Evolutionary conservation across 1,140 invertebrate species (phyloP).

Genomic region (Drosophila funebris): DNA sequence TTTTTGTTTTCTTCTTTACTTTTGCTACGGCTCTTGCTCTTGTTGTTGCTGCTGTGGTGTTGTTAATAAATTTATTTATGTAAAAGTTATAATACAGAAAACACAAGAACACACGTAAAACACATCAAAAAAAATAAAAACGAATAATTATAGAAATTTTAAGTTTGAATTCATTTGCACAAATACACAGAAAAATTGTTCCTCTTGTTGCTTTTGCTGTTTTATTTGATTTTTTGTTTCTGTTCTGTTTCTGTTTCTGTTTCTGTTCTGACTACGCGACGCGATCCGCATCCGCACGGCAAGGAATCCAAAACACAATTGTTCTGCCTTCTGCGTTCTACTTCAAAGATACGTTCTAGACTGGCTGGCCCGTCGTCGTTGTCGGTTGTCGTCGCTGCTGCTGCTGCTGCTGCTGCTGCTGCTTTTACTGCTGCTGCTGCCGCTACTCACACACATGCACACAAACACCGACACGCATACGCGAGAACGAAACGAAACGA

Average conservation of each 20-base stretch:
- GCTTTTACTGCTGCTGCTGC: constrained; percentile 21
- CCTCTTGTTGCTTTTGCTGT: constrained; percentile 17
- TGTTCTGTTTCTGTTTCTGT: constrained; percentile 16
- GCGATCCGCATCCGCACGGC: constrained; percentile 79
- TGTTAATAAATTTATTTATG: constrained; percentile 13
- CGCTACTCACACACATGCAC: constrained; percentile 32
- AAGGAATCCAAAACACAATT: constrained; percentile 83
- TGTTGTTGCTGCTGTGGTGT: constrained; percentile 13
- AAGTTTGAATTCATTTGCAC: constrained; percentile 33
- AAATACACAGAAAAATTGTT: constrained; percentile 36
- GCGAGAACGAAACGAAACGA: constrained; percentile 40
- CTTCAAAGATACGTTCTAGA: constrained; percentile 81
- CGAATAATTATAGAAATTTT: constrained; percentile 7
- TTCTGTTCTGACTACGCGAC: constrained; percentile 57
- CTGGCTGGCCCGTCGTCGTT: constrained; percentile 53
- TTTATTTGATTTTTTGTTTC: constrained; percentile 18
- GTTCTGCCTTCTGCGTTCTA: constrained; percentile 80
- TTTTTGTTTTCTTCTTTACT: constrained; percentile 10
- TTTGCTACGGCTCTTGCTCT: neutral
- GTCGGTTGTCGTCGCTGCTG: constrained; percentile 32
- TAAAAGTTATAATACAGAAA: constrained; percentile 21
- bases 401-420: constrained; percentile 35
- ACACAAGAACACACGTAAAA: constrained; percentile 28
- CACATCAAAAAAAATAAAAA: constrained; percentile 29
- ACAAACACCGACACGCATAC: constrained; percentile 11